Evolutionary conservation across 92 coral and sea anemone genomes (phyloP), one percentile per base, ranked within the genome.

Genomic region (Ricordea florida): DNA sequence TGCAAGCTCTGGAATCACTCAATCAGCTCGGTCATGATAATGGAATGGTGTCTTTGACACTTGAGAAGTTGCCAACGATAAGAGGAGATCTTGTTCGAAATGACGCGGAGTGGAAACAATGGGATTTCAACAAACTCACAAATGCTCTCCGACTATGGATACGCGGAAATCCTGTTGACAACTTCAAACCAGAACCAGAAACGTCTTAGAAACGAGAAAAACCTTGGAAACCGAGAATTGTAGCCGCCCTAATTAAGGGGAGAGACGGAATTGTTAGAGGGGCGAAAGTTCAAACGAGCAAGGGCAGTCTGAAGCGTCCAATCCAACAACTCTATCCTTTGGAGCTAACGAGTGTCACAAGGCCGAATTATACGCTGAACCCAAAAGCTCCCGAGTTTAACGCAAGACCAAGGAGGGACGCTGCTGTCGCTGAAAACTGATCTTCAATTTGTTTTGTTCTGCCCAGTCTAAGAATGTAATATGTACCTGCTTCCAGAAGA

Each of bases 21-120:
- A 73, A 73, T 28, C 30, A 57, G 5, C 47, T 80, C 5, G n/a
- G 38, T 17, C 50, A 55, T 11, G 86, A 69, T 24, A 59, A 69
- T 28, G 71, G 86, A 46, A 52, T 63, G 42, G 86, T 79, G 43
- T 24, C 69, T 15, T 21, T 79, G 85, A 79, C 79, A 27, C 60
- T 79, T 7, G 78, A 79, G 28, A 80, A 80, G 44, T 26, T 80
- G 37, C 73, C 86, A n/a, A 74, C n/a, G 73, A 74, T 74, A 30
- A 30, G 83, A 18, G 62, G 82, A 5, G 76, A 83, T 66, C 53
- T 73, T 18, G 61, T 65, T 13, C 50, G 88, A 33, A 78, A 41
- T 30, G 59, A 83, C 73, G 26, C 62, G 38, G 48, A 57, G 9
- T 83, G 84, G 89, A 66, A 75, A 25, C 22, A 47, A 35, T 83